Evolutionary conservation across 2,888 invertebrate genomes (phyloP), one percentile per base, ranked within the genome.

Genomic region (Tuberolachnus salignus): DNA sequence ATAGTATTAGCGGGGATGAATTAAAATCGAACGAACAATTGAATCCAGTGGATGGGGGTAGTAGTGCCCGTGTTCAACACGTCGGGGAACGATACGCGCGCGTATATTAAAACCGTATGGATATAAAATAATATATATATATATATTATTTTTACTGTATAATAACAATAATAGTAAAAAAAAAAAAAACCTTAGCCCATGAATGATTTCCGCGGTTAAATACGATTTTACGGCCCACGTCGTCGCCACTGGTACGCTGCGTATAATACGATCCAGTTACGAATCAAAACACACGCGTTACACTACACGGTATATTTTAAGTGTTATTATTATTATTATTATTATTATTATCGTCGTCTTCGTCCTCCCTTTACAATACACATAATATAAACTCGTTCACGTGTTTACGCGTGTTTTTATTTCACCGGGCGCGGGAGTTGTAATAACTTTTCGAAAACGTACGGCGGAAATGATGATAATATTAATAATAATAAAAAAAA

Each of bases 181-280:
- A n/a, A n/a, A n/a, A n/a, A n/a, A n/a, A n/a, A n/a, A n/a, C n/a
- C n/a, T n/a, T n/a, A 16, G 10, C 16, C 49, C 59, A 49, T 49
- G 11, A 61, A 51, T 42, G 51, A 63, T 63, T 73, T 73, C 73
- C 51, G n/a, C 51, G 21, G 73, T 73, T 51, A 44, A 73, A 73
- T 73, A 63, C 73, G 73, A 63, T 73, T 73, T 73, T 42, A 73
- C 13, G 63, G 13, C 51, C 51, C 63, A 23, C 73, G 51, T 63
- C 73, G 42, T 53, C 73, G 63, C 51, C 34, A 23, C 26, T 19
- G 19, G n/a, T n/a, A n/a, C n/a, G n/a, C n/a, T n/a, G n/a, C n/a
- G n/a, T n/a, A n/a, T n/a, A n/a, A n/a, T n/a, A n/a, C n/a, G 19
- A 49, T 49, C 57, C 23, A 59, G 34, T 34, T 73, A 63, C 63